Evolutionary conservation across 2,113 vertebrate genomes (phyloP), one percentile per base, ranked within the genome.

Genomic region (Lipophrys pholis): DNA sequence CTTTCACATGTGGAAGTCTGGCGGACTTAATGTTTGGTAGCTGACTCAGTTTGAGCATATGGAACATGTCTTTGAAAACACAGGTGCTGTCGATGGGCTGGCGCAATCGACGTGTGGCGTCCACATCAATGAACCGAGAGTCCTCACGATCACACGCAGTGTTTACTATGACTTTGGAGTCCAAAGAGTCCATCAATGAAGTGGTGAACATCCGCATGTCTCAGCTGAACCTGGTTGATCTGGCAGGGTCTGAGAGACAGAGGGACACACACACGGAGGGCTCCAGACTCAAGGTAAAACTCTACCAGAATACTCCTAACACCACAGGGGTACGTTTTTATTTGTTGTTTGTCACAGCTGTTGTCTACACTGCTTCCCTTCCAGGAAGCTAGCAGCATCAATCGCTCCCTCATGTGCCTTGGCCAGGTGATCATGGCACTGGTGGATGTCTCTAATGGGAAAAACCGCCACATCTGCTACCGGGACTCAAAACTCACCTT

Each of bases 401-500:
- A 99, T 69, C 93, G 96, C 10, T 99, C 97, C 0, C 74, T 99
- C 21, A 99, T 97, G 89, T 98, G 97, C 85, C 90, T 99, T 59
- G 96, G 96, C 70, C 96, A 97, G 80, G 97, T 99, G 51, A 99
- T 99, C 49, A 98, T 96, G 69, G 97, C 97, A 0, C 95, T 99
- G 68, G 96, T 98, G 16, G 97, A 99, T 2, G 93, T 99, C 66
- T 94, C 96, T 6, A 97, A 97, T 80, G 97, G 97, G 12, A 98
- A 95, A 77, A 96, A 95, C 80, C 94, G 97, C 1, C 97, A 99
- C 15, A 69, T 99, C 64, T 97, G 96, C 83, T 99, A 99, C 91
- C 91, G 97, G 73, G 96, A 99, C 68, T 99, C 97, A 59, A 99
- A 96, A 81, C 96, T 99, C 10, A 99, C 97, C 39, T 99, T 99